Conservation (phyloP, 2,113 vertebrate species). For the Poeciliopsis turrubarensis region DNA sequence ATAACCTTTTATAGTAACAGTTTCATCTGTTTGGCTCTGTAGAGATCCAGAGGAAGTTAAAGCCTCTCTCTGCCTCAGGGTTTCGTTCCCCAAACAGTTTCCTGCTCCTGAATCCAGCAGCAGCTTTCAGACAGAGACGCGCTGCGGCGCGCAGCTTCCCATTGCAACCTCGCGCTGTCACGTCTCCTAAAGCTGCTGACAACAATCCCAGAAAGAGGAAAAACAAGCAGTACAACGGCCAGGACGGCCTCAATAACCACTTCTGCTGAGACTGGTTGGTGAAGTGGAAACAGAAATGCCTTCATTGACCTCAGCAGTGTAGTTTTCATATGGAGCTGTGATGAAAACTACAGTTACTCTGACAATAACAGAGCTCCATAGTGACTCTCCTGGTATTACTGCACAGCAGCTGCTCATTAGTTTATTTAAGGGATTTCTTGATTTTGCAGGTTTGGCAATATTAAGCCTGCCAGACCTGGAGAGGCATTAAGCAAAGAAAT, state of each 20-base stretch:
- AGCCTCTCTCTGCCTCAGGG: conserved; percentile 3
- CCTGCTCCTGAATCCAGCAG: conserved; percentile 10
- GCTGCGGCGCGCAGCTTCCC: not conserved
- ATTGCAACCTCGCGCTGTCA: not conserved
- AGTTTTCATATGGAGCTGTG: too few species aligned
- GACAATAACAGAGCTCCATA: not conserved
- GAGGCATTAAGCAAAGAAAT: too few species aligned
- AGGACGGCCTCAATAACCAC: not conserved
- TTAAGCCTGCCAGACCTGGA: too few species aligned
- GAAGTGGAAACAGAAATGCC: not conserved
- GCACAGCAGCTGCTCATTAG: not conserved
- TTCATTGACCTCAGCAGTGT: not conserved
- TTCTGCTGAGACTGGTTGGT: not conserved
- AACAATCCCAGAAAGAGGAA: not conserved
- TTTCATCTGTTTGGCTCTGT: not conserved
- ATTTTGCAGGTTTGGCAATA: too few species aligned
- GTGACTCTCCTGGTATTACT: not conserved
- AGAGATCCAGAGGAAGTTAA: not conserved
- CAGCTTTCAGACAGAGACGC: conserved; percentile 1
- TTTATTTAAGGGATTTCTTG: too few species aligned
- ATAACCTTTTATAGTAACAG: not conserved
- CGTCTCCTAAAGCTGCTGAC: not conserved
- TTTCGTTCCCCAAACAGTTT: conserved; percentile 22
- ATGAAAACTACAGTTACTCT: not conserved
- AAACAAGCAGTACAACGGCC: not conserved